Evolutionary conservation across 1,140 invertebrate species (phyloP).

Genomic region (Anadara kagoshimensis): DNA sequence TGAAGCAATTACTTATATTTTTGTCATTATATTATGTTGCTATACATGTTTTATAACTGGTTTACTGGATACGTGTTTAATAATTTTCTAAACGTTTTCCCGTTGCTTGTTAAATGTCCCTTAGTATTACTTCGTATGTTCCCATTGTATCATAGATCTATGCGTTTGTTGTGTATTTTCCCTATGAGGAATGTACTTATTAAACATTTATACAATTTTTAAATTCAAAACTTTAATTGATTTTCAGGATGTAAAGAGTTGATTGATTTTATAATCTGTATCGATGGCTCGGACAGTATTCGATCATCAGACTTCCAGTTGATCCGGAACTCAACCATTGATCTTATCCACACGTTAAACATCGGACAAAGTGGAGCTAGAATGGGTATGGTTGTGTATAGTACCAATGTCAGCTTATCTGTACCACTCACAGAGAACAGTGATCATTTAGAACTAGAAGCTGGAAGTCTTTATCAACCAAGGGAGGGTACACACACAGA

Average conservation of each 20-base stretch:
- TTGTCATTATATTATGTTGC: too few relatives aligned
- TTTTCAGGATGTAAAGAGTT: constrained; percentile 36
- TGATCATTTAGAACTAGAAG: constrained; percentile 9
- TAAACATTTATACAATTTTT: too few relatives aligned
- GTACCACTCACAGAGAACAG: constrained; percentile 15
- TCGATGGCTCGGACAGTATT: constrained; percentile 52
- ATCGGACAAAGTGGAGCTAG: constrained; percentile 29
- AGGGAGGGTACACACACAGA: constrained; percentile 34
- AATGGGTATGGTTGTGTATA: constrained; percentile 49
- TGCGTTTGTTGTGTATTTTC: too few relatives aligned
- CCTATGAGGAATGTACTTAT: too few relatives aligned
- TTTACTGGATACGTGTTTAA: too few relatives aligned
- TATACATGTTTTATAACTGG: too few relatives aligned
- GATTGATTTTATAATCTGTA: constrained; percentile 43
- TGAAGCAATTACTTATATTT: too few relatives aligned
- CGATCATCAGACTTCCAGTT: constrained; percentile 27
- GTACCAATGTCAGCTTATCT: constrained; percentile 17
- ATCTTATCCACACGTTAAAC: constrained; percentile 34
- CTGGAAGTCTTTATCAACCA: constrained; percentile 16
- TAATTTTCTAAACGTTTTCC: too few relatives aligned
- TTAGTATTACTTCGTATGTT: too few relatives aligned
- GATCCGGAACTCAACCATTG: constrained; percentile 21
- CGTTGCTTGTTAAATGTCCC: too few relatives aligned
- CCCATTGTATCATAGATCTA: too few relatives aligned
- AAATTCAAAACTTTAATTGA: too few relatives aligned